phyloP scores from a whole-genome alignment of 1,140 invertebrate genomes.

The Caerostris darwini region DNA sequence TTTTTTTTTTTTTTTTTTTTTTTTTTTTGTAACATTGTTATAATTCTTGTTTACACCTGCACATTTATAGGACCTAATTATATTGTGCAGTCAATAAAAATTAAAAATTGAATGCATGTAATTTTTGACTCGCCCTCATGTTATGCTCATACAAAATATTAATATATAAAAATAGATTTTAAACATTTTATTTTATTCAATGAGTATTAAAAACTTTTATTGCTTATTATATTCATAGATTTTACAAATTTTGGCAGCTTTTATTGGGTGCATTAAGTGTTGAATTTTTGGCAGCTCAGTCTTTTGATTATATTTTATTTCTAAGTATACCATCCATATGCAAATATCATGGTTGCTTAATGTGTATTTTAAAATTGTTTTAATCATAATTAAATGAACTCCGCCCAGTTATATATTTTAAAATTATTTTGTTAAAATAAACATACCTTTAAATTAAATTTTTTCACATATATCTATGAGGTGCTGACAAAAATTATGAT shows the following conservation, averaged over 20 bases:
- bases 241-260: slow-evolving; percentile 26
- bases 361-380: neutral
- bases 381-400: neutral
- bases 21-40: no score
- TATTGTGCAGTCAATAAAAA: no score
- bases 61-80: no score
- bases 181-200: neutral
- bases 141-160: slow-evolving; percentile 1
- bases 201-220: neutral
- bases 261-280: neutral
- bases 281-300: slow-evolving; percentile 38
- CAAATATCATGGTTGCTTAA: neutral
- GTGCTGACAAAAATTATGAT: no score
- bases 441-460: neutral
- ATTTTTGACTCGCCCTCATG: neutral
- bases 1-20: no score
- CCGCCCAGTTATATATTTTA: neutral
- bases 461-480: neutral
- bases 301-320: slow-evolving; percentile 12
- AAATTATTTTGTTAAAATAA: neutral
- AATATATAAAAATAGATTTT: neutral
- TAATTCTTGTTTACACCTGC: no score
- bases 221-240: neutral
- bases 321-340: neutral
- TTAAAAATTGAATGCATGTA: no score